Base-by-base conservation (phyloP, 1,140 invertebrate species). In the Proales similis region DNA sequence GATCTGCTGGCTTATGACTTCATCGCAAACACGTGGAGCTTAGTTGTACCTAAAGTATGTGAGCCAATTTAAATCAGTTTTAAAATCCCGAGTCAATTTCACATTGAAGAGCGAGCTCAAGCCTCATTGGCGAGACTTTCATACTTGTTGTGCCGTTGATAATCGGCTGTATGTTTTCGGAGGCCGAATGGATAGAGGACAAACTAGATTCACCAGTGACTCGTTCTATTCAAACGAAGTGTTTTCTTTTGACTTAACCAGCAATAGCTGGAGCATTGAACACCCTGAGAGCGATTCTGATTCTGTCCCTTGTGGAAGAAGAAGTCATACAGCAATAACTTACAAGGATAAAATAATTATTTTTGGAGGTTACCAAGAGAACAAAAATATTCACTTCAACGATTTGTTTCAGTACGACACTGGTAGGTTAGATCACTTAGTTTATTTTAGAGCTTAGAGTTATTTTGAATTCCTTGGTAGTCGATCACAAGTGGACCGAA, bases 291-390 rank as follows among this genome's bases (percentile, higher is more conserved):
- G 70, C 11, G 24, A 42, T 17, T 22, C 9, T 42, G n/a, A 3
- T 2, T 42, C 27, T n/a, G 82, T 82, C 12, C 79, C 87, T 4
- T 74, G 79, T 61, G 87, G 87, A 42, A 75, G 89, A 65, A 77
- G 89, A 29, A 89, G 86, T 71, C 88, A 91, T 78, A 89, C 88
- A 66, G 85, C 87, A 85, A 84, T 88, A 82, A 77, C 84, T 1
- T 81, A 87, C 69, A 81, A 84, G 65, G 82, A 80, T 20, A 76
- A 82, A 66, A 80, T 91, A 71, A 89, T 86, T 68, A 82, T 91
- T 43, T 90, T 91, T 78, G 88, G 88, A 32, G 88, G 88, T 7
- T 90, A 85, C 70, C 87, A 89, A 76, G 85, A 85, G 4, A 74
- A 82, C 14, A 68, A 76, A 30, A 81, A 84, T 65, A 73, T 79